These are phyloP conservation scores for Anoplophora glabripennis DNA, from an alignment of 1,140 invertebrate species.

Conservation along the genomic window DNA sequence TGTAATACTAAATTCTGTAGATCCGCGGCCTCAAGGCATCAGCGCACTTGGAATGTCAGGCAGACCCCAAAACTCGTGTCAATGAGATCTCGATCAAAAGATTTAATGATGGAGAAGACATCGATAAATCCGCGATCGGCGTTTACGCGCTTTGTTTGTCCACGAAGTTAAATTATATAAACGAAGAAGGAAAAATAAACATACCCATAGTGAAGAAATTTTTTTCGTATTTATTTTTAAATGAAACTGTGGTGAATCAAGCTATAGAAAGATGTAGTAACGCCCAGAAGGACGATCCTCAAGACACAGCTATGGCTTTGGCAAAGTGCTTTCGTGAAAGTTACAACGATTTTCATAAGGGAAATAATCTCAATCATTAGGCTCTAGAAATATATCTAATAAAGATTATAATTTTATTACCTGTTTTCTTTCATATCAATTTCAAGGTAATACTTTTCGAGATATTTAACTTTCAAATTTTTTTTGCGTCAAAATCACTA, in stretches of 20 bases:
- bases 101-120: neutral
- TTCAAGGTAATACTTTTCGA: no score
- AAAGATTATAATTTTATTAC: no score
- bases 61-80: conserved; percentile 5
- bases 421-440: no score
- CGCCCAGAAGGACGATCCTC: conserved; percentile 4
- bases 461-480: no score
- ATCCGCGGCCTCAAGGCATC: no score
- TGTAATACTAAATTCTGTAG: no score
- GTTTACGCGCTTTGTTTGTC: conserved; percentile 7
- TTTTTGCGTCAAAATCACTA: no score
- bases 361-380: no score
- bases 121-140: neutral
- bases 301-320: conserved; percentile 11
- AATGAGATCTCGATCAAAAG: conserved; percentile 3
- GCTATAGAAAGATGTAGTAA: conserved; percentile 1
- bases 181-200: conserved; percentile 17
- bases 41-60: conserved; percentile 18
- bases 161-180: conserved; percentile 1
- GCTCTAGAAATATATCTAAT: no score
- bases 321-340: no score
- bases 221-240: neutral
- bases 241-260: neutral
- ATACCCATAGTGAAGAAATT: neutral
- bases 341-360: no score